Evolutionary conservation across 1,140 invertebrate genomes (phyloP), one percentile per base, ranked within the genome.

Genomic region (Drosophila arawakana): DNA sequence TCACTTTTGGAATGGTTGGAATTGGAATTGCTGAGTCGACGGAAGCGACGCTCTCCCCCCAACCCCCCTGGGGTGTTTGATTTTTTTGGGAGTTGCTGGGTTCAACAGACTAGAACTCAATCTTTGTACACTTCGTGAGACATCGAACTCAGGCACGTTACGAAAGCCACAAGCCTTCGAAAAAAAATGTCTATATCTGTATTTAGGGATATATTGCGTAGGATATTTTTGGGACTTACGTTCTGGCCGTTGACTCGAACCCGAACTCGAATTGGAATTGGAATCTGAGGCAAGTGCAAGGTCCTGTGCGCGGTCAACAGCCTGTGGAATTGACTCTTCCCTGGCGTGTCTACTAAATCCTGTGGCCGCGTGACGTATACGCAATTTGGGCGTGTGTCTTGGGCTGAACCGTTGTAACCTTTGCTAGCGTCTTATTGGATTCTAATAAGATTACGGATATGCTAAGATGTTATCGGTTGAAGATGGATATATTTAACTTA

Each of bases 11-110:
- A 47, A 55, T 73, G 57, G 60, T 43, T 50, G 66, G 49, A 47
- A 55, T 73, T 62, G 60, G 49, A 47, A 55, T 73, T 62, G 60
- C 43, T 50, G 66, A 35, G 63, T 78, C 81, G 72, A 78, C 84
- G 83, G 83, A 83, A 89, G 84, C 68, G 47, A 41, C 52, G 7
- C 8, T 7, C 7, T 44, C 4, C 25, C 25, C 25, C 3, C 4
- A 4, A 1, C 25, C 25, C 25, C 25, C 25, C 0, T 3, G 25
- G 4, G 25, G 25, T 6, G 25, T 43, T 0, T 43, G n/a, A 11
- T 35, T 25, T 13, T 34, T 34, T 43, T 39, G 63, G 35, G 63
- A 3, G 18, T 8, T 25, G 69, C 2, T 25, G n/a, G 21, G 72
- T 75, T 78, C 61, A 57, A 30, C 57, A 58, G 66, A 73, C 61